These are phyloP conservation scores for Melikaiella ostensackeni DNA, from an alignment of 2,888 invertebrate species.

Conservation along the genomic window DNA sequence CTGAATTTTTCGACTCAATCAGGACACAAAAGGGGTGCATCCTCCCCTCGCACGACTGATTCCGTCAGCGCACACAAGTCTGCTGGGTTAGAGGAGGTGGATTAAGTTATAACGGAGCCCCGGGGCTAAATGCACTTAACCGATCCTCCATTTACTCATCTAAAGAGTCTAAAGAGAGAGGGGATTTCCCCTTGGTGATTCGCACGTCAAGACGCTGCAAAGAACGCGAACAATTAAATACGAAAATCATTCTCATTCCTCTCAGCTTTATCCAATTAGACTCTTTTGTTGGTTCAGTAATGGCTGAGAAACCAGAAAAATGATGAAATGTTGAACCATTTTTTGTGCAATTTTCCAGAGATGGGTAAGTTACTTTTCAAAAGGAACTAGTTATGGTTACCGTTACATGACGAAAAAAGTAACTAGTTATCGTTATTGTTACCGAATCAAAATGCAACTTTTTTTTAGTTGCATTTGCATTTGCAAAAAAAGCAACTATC, in stretches of 20 bases:
- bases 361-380: no score
- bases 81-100: conserved; percentile 11
- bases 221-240: conserved; percentile 26
- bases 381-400: no score
- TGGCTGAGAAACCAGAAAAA: background rate
- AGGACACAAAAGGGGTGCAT: conserved; percentile 30
- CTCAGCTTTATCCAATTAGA: background rate
- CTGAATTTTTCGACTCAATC: conserved; percentile 34
- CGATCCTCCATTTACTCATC: conserved; percentile 23
- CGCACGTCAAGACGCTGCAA: conserved; percentile 25
- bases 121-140: conserved; percentile 24
- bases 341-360: background rate
- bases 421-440: no score
- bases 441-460: no score
- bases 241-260: conserved; percentile 8
- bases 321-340: background rate
- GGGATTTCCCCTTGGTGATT: conserved; percentile 23
- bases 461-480: no score
- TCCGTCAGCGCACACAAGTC: conserved; percentile 26
- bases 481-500: no score
- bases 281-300: background rate
- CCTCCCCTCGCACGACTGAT: conserved; percentile 33
- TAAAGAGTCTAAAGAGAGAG: conserved; percentile 10
- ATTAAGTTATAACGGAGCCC: conserved; percentile 33
- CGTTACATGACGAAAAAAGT: no score